Evolutionary conservation across 1,140 invertebrate genomes (phyloP), one percentile per base, ranked within the genome.

Genomic region (Pogonomyrmex barbatus): DNA sequence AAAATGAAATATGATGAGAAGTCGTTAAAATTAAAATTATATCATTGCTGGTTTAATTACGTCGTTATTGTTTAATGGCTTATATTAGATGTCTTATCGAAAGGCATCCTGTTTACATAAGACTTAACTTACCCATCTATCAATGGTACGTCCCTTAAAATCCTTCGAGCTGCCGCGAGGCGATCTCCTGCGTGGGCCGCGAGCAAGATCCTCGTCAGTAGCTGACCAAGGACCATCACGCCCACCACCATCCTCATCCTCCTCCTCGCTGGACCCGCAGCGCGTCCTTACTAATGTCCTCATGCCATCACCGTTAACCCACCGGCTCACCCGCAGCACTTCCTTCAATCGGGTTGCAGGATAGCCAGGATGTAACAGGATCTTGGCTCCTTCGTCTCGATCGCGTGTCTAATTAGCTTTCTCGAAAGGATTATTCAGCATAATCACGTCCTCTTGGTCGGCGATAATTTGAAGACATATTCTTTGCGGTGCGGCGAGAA

Each of bases 181-280:
- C 94, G 93, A 88, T 95, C 95, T 85, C 93, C 94, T 82, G 93
- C 93, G 89, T 95, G 93, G 77, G 94, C 94, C 36, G 93, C 94
- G 81, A 95, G 93, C 86, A 95, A 89, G 73, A 94, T 93, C 92
- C 93, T 94, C 92, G 93, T 94, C 93, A 95, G 91, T 79, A 94
- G 90, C 93, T 94, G 94, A 93, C 94, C 94, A 92, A 94, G 93
- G 93, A 95, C 93, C 94, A 94, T 94, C 90, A 95, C 92, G 88
- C 91, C 94, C 92, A 95, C 92, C 93, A 95, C 94, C 94, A 94
- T 95, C 94, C 93, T 94, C 94, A 95, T 95, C 93, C 93, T 95
- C 94, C 93, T 92, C 94, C 94, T 94, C 93, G 92, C 94, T 93
- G 92, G 93, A 93, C 94, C 91, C 92, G 92, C 92, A 92, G 90